Percentiles rank a stretch among this genome's conserved stretches.
Conservation (phyloP, 2,113 vertebrate genomes). For the Dinomys branickii region DNA sequence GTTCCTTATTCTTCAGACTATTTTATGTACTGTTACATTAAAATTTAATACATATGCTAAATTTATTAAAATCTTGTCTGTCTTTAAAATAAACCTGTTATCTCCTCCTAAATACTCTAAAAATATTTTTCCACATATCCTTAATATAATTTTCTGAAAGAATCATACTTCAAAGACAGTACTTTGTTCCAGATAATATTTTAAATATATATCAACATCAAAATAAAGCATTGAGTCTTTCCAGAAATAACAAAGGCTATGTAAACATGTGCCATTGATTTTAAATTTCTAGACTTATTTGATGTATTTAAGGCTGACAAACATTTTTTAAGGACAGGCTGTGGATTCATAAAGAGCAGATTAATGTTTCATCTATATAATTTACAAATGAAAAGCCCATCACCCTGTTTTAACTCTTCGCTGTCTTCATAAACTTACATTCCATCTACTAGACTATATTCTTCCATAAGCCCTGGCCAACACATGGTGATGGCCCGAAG, state of each 20-base stretch:
- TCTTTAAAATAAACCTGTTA: constrained; percentile 28
- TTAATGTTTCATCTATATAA: not conserved
- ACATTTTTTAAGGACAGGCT: not conserved
- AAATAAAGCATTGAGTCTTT: constrained; percentile 13
- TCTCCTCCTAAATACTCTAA: not conserved
- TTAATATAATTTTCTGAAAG: constrained; percentile 10
- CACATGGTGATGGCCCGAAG: not conserved
- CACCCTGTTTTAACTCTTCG: not conserved
- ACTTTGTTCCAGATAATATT: not conserved
- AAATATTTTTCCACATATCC: constrained; percentile 43
- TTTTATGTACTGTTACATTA: constrained; percentile 23
- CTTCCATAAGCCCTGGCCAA: not conserved
- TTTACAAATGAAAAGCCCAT: constrained; percentile 45
- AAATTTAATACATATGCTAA: not conserved
- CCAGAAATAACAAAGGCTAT: not conserved
- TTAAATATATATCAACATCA: constrained; percentile 18
- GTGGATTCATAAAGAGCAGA: not conserved
- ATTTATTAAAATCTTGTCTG: constrained; percentile 3
- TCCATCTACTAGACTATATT: not conserved
- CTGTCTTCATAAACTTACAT: not conserved
- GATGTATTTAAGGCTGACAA: constrained; percentile 31
- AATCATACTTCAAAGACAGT: constrained; percentile 27
- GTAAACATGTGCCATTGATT: not conserved
- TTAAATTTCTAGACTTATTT: constrained; percentile 8
- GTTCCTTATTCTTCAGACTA: not conserved